A percentile compares a stretch with the other conserved stretches of the same genome.
Conservation (phyloP, 2,888 invertebrate species). For the Chymomyza fuscimana region DNA sequence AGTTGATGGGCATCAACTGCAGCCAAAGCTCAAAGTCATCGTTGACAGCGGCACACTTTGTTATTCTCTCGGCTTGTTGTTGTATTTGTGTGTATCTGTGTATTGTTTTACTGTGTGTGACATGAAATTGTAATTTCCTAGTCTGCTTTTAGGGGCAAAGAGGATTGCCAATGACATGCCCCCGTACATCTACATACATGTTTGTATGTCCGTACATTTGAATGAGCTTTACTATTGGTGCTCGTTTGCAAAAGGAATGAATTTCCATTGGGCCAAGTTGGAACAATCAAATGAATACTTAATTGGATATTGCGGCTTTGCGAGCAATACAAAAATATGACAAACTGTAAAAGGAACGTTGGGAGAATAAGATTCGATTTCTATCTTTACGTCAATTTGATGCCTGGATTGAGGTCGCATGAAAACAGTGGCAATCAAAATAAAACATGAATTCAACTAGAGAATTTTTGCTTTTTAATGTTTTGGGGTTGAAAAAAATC, state of each 20-base stretch:
- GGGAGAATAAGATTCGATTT: not conserved
- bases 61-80: constrained; percentile 24
- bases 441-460: not conserved
- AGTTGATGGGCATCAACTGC: constrained; percentile 34
- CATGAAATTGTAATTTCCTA: constrained; percentile 64
- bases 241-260: constrained; percentile 27
- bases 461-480: too few relatives aligned
- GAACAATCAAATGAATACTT: constrained; percentile 68
- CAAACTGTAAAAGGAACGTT: constrained; percentile 5
- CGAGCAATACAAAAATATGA: constrained; percentile 25
- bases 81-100: constrained; percentile 11
- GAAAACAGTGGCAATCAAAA: not conserved
- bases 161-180: constrained; percentile 9
- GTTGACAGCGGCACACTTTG: constrained; percentile 44
- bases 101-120: constrained; percentile 27
- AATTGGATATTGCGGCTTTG: constrained; percentile 66
- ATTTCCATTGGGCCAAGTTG: constrained; percentile 51
- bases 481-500: too few relatives aligned
- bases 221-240: constrained; percentile 5
- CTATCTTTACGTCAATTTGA: not conserved
- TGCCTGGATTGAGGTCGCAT: not conserved
- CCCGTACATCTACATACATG: not conserved
- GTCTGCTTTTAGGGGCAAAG: constrained; percentile 38
- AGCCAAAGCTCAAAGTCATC: constrained; percentile 3
- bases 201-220: not conserved